A percentile compares a stretch with the other conserved stretches of the same genome.
Conservation (phyloP, 1,140 invertebrate genomes). For the Chymomyza costata region DNA sequence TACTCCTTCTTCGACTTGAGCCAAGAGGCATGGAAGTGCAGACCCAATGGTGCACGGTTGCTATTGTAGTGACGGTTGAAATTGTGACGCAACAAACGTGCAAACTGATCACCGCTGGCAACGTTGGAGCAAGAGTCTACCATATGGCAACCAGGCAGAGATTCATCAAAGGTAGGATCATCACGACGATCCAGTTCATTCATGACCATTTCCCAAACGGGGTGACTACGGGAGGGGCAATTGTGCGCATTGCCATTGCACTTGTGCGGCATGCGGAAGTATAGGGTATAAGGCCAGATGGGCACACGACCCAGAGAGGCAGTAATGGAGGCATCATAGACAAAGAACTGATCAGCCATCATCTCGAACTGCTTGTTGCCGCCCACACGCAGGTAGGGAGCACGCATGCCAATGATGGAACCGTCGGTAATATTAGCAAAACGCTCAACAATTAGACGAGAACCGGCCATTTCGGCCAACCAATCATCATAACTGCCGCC, state of each 20-base stretch:
- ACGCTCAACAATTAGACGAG: constrained; percentile 88
- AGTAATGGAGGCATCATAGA: constrained; percentile 95
- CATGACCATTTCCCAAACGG: constrained; percentile 97
- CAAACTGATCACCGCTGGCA: constrained; percentile 91
- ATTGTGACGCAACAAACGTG: constrained; percentile 90
- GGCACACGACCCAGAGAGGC: constrained; percentile 90
- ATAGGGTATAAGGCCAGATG: constrained; percentile 96
- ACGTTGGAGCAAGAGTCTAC: constrained; percentile 96
- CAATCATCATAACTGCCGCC: constrained; percentile 92
- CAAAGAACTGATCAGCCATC: constrained; percentile 96
- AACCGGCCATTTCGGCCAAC: constrained; percentile 97
- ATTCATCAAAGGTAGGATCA: constrained; percentile 93
- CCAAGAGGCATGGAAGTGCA: constrained; percentile 97
- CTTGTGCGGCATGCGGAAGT: constrained; percentile 96
- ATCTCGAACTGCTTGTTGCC: constrained; percentile 97
- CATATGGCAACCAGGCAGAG: constrained; percentile 93
- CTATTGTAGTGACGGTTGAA: constrained; percentile 94
- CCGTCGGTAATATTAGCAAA: constrained; percentile 95
- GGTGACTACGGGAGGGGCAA: constrained; percentile 91
- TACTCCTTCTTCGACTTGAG: constrained; percentile 95
- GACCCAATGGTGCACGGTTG: constrained; percentile 94
- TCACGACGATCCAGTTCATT: constrained; percentile 94
- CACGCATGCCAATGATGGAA: constrained; percentile 90
- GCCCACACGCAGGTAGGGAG: constrained; percentile 92
- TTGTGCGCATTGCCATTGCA: constrained; percentile 95